These are phyloP conservation scores for Gopherus flavomarginatus DNA, from an alignment of 2,113 vertebrate species.

Conservation along the genomic window DNA sequence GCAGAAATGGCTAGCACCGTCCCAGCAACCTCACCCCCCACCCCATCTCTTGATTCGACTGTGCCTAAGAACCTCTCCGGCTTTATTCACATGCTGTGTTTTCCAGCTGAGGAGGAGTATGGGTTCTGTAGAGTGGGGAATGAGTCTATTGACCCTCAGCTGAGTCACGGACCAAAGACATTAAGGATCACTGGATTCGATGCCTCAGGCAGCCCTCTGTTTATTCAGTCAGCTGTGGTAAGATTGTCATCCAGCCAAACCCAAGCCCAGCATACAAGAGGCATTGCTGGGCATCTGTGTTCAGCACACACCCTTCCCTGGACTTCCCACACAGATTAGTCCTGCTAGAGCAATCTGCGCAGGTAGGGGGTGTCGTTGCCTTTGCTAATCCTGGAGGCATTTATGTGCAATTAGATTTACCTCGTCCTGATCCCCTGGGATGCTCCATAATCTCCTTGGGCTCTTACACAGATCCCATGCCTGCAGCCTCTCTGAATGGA, in stretches of 20 bases:
- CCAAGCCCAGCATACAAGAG: background rate
- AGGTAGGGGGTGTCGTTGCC: background rate
- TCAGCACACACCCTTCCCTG: background rate
- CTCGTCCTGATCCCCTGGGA: background rate
- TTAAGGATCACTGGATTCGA: too few relatives aligned
- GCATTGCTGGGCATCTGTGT: background rate
- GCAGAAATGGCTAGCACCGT: background rate
- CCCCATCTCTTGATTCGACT: too few relatives aligned
- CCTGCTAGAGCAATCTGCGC: background rate
- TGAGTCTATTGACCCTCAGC: too few relatives aligned
- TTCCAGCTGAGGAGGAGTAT: too few relatives aligned
- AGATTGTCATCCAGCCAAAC: background rate
- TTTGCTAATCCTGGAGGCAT: background rate
- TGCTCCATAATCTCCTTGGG: background rate
- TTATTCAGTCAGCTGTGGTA: background rate
- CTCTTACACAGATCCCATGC: background rate
- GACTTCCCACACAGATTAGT: background rate
- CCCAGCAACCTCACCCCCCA: too few relatives aligned
- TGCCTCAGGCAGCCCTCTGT: background rate
- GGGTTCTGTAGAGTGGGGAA: too few relatives aligned
- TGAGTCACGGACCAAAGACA: too few relatives aligned
- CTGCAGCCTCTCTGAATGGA: background rate
- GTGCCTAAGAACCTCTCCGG: too few relatives aligned
- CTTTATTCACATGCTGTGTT: too few relatives aligned
- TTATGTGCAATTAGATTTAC: background rate